A percentile compares a stretch with the other conserved stretches of the same genome.
Conservation (phyloP, 2,888 invertebrate species). For the Brachyptera risi region DNA sequence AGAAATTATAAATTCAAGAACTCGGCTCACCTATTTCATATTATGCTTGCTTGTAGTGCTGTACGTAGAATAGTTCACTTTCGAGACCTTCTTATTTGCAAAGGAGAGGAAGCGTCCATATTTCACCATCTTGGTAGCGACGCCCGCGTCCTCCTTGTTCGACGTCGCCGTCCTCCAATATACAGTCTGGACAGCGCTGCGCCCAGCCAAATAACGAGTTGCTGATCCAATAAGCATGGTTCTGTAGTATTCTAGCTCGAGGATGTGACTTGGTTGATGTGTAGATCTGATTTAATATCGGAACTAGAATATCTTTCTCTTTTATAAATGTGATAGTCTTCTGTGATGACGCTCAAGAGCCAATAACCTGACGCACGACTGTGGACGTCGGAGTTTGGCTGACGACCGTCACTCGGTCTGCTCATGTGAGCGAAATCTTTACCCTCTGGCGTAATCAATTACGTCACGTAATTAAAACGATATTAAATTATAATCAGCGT, state of each 20-base stretch:
- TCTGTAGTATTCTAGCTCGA: neutral
- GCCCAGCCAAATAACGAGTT: slow-evolving; percentile 67
- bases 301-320: neutral
- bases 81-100: slow-evolving; percentile 7
- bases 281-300: neutral
- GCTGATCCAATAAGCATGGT: slow-evolving; percentile 62
- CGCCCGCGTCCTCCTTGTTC: neutral
- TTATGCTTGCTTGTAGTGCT: no score
- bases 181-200: slow-evolving; percentile 70
- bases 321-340: neutral
- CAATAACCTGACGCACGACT: no score
- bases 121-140: slow-evolving; percentile 28
- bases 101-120: slow-evolving; percentile 27
- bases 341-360: neutral
- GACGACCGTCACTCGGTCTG: no score
- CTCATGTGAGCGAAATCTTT: no score
- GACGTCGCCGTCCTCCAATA: slow-evolving; percentile 60
- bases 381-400: no score
- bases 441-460: no score
- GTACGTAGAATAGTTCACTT: slow-evolving; percentile 1
- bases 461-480: no score
- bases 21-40: no score
- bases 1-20: neutral
- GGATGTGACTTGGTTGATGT: neutral
- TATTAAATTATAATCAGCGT: no score